Evolutionary conservation across 2,113 vertebrate genomes (phyloP).

Genomic region (Bucco capensis): DNA sequence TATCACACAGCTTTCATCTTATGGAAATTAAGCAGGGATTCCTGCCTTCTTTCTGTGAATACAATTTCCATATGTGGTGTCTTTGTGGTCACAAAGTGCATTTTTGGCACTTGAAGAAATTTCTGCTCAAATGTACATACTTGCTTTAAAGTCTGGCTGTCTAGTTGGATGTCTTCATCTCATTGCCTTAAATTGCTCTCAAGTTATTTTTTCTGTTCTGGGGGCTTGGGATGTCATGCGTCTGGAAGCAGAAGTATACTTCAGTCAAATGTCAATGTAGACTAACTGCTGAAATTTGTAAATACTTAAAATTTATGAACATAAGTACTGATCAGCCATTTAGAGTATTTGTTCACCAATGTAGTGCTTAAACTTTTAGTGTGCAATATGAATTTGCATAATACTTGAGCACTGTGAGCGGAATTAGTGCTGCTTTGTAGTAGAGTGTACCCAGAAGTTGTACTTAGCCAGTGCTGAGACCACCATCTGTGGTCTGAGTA

Average conservation of each 20-base stretch:
- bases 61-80: fast-evolving
- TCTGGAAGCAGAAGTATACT: not conserved
- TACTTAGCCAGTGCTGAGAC: not conserved
- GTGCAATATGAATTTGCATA: not conserved
- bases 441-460: not conserved
- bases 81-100: not conserved
- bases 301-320: not conserved
- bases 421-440: not conserved
- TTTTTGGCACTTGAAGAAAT: not conserved
- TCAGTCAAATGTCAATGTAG: not conserved
- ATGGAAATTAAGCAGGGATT: fast-evolving
- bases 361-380: not conserved
- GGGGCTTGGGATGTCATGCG: not conserved
- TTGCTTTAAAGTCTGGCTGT: not conserved
- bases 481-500: not conserved
- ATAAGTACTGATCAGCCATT: not conserved
- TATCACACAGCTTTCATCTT: not conserved
- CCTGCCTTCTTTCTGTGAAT: not conserved
- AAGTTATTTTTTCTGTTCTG: not conserved
- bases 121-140: fast-evolving
- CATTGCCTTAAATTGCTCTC: not conserved
- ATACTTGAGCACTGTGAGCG: not conserved
- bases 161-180: not conserved
- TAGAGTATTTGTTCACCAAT: not conserved
- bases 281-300: not conserved